These are phyloP conservation scores for Hippotragus niger DNA, from an alignment of 2,113 vertebrate genomes.

Conservation along the genomic window DNA sequence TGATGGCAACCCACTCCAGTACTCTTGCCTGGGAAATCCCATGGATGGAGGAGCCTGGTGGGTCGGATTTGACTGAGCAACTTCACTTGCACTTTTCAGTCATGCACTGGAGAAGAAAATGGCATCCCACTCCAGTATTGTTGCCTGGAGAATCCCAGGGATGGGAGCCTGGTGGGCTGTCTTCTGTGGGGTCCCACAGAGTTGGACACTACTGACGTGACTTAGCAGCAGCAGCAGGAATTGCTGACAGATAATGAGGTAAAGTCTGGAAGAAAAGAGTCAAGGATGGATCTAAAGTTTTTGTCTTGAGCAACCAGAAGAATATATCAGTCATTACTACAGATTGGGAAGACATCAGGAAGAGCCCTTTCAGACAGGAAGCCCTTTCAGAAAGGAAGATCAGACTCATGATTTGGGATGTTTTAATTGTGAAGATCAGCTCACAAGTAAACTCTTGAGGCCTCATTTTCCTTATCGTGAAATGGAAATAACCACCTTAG, in stretches of 20 bases:
- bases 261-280: background rate
- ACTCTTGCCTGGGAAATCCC: too few relatives aligned
- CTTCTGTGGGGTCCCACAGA: too few relatives aligned
- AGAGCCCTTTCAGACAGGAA: background rate
- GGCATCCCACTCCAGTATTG: too few relatives aligned
- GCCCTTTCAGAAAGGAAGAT: background rate
- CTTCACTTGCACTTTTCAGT: too few relatives aligned
- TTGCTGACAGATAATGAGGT: background rate
- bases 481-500: background rate
- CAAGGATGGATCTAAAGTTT: background rate
- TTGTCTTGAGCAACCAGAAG: background rate
- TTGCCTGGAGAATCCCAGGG: too few relatives aligned
- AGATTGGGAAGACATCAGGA: background rate
- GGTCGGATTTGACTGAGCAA: too few relatives aligned
- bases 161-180: too few relatives aligned
- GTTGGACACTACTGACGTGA: too few relatives aligned
- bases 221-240: background rate
- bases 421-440: background rate
- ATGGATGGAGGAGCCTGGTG: too few relatives aligned
- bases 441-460: background rate
- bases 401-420: background rate
- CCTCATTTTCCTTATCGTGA: background rate
- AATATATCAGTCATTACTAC: background rate
- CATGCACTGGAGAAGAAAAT: too few relatives aligned
- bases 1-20: too few relatives aligned